A percentile compares a stretch with the other conserved stretches of the same genome.
phyloP scores from a whole-genome alignment of 2,113 vertebrate species.

The Delphinus delphis region DNA sequence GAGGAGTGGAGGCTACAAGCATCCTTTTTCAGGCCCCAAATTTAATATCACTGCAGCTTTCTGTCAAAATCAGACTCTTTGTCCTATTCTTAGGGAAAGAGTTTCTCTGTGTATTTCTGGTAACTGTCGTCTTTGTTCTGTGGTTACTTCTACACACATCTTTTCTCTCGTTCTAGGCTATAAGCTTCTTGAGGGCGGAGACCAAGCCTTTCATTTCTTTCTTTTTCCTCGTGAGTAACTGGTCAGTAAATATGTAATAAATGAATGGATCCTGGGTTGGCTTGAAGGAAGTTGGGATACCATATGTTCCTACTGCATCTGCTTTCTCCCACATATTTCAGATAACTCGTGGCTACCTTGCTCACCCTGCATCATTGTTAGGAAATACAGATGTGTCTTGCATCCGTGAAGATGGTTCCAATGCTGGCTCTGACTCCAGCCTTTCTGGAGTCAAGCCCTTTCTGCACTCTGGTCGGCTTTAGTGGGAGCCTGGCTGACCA shows the following conservation, averaged over 20 bases:
- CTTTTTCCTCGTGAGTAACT: neutral
- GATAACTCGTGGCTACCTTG: neutral
- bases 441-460: neutral
- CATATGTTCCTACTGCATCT: neutral
- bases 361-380: neutral
- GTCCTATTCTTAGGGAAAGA: neutral
- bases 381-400: neutral
- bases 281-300: neutral
- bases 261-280: neutral
- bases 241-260: neutral
- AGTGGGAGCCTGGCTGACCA: neutral
- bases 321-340: neutral
- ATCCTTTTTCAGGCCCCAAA: neutral
- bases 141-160: neutral
- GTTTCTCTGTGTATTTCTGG: neutral
- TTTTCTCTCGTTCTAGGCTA: neutral
- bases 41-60: neutral
- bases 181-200: neutral
- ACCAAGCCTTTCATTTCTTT: neutral
- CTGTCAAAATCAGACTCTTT: neutral
- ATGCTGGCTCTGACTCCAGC: neutral
- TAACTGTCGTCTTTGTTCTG: neutral
- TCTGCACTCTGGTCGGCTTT: accelerated
- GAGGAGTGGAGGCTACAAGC: neutral
- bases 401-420: neutral